Base-by-base conservation (phyloP, 2,888 invertebrate genomes). In the Parnassius orleans region DNA sequence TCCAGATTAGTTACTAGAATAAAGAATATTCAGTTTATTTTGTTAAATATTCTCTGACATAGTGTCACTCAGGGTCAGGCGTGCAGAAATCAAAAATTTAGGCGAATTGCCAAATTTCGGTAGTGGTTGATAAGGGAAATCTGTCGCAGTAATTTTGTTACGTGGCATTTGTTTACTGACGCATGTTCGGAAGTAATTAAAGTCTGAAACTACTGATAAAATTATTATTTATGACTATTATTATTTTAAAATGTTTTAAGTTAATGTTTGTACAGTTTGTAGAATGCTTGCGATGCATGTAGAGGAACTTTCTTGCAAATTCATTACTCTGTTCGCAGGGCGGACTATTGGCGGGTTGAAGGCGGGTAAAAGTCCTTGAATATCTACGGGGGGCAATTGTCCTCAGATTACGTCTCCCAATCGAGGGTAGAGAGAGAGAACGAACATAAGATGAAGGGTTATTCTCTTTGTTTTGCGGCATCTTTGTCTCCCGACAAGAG, bases 11-110 rank as follows among this genome's bases (percentile, higher is more conserved):
- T 24, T 41, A 9, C 9, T 53, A 53, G 42, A 33, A 5, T n/a
- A 10, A 14, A 41, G 11, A 41, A 41, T 53, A 50, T 14, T 15
- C 44, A 14, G 12, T 24, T 24, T 0, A 24, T 19, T 19, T 19
- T 19, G 24, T 24, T 24, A 24, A 24, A 3, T 24, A 24, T 24
- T 24, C 24, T 24, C 24, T 24, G 24, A 24, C 5, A 7, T 24
- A 7, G 2, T 24, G 24, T 24, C 24, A 5, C 24, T 19, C 10
- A n/a, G 11, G 70, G 68, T 71, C 74, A 77, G 75, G 76, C 75
- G 75, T 76, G 77, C 73, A 73, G 72, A 72, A 74, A 75, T 80
- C 78, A 78, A 72, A 76, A 76, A 68, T 70, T 70, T 69, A 71
- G 74, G 73, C 72, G 64, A n/a, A 46, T 65, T 73, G 76, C 77